Conservation (phyloP, 2,797 vertebrate genomes). For the Myotis vivesi region DNA sequence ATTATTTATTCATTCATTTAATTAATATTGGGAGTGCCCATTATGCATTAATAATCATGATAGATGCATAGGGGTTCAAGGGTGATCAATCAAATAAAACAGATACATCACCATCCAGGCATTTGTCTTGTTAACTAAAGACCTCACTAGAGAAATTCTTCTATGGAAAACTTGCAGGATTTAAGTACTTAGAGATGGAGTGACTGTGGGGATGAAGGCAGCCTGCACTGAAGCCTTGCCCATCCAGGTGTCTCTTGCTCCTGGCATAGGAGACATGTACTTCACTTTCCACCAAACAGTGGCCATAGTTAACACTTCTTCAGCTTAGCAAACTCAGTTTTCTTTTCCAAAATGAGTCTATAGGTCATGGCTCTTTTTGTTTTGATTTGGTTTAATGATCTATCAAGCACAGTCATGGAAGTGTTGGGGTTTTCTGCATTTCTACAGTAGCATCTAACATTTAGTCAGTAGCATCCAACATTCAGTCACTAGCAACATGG, state of each 20-base stretch:
- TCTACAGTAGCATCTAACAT: neutral
- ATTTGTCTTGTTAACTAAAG: neutral
- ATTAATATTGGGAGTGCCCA: neutral
- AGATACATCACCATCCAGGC: neutral
- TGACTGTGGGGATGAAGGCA: neutral
- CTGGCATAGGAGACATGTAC: neutral
- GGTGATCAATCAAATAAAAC: conserved; percentile 19
- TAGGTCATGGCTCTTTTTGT: neutral
- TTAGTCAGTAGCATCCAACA: neutral
- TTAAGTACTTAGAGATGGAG: neutral
- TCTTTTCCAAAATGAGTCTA: neutral
- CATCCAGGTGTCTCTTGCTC: neutral
- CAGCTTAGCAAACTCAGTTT: neutral
- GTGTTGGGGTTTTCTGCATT: neutral
- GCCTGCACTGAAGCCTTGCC: neutral
- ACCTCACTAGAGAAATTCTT: neutral
- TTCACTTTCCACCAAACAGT: neutral
- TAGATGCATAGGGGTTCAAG: neutral
- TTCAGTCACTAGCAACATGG: neutral
- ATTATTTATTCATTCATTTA: conserved; percentile 20
- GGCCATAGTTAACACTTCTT: neutral
- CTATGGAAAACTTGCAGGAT: neutral
- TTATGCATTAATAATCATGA: neutral
- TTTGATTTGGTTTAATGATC: conserved; percentile 4
- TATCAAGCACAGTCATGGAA: neutral